Conservation (phyloP, 2,113 vertebrate species). For the Scalopus aquaticus region DNA sequence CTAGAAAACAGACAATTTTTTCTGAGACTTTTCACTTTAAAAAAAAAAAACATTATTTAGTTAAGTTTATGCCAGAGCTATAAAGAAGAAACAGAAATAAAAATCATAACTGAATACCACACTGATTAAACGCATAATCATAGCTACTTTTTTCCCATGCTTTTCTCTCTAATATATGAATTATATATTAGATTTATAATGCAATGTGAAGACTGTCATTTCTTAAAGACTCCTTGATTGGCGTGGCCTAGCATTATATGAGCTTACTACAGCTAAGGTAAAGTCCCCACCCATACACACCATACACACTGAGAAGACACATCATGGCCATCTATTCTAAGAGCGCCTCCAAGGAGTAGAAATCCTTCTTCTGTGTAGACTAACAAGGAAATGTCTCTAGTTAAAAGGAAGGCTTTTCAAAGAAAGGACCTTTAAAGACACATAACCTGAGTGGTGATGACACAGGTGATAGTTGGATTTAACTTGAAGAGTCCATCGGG, state of each 20-base stretch:
- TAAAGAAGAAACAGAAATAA: slow-evolving; percentile 8
- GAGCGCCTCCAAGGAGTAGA: not conserved
- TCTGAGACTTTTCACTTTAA: slow-evolving; percentile 11
- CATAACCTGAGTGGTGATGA: not conserved
- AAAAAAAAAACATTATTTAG: too few relatives aligned
- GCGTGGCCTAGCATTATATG: not conserved
- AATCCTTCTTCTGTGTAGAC: not conserved
- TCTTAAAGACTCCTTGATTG: not conserved
- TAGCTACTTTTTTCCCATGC: not conserved
- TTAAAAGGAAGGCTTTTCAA: slow-evolving; percentile 38
- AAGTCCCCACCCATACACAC: not conserved
- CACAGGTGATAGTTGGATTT: not conserved
- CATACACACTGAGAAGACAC: not conserved
- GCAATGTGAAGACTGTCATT: not conserved
- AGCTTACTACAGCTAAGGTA: not conserved
- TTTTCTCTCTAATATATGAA: not conserved
- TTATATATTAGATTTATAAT: not conserved
- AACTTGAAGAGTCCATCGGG: not conserved
- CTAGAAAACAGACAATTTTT: not conserved
- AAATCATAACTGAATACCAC: not conserved
- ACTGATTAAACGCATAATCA: slow-evolving; percentile 12
- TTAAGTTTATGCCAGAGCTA: not conserved
- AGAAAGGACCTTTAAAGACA: not conserved
- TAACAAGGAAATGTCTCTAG: slow-evolving; percentile 26
- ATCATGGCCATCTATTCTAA: not conserved